Evolutionary conservation across 2,888 invertebrate genomes (phyloP).

Genomic region (Blera fallax): DNA sequence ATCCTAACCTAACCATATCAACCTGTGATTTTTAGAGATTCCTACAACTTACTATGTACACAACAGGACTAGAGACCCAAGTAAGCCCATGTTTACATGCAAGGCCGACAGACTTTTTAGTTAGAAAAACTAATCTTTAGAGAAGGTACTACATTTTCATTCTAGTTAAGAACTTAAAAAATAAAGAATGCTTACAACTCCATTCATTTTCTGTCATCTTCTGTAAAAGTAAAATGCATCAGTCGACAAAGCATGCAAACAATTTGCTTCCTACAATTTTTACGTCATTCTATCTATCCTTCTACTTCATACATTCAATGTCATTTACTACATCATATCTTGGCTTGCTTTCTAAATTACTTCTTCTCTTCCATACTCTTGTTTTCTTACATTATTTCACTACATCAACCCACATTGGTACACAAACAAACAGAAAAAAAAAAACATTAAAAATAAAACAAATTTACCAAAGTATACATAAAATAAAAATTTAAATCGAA

Average conservation of each 20-base stretch:
- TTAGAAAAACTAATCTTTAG: no score
- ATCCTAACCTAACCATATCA: no score
- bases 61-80: no score
- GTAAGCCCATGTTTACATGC: no score
- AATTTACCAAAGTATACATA: background rate
- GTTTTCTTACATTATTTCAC: constrained; percentile 36
- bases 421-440: constrained; percentile 30
- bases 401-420: constrained; percentile 34
- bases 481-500: constrained; percentile 19
- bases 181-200: background rate
- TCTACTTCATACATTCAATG: background rate
- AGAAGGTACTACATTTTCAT: no score
- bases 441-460: constrained; percentile 4
- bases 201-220: background rate
- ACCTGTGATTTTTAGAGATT: no score
- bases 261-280: background rate
- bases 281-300: background rate
- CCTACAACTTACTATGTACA: no score
- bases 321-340: constrained; percentile 32
- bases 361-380: constrained; percentile 3
- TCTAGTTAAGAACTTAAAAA: background rate
- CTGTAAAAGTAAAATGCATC: background rate
- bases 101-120: no score
- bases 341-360: constrained; percentile 67
- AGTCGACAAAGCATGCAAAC: constrained; percentile 15